phyloP scores from a whole-genome alignment of 2,888 invertebrate species.

The Agrochola litura region DNA sequence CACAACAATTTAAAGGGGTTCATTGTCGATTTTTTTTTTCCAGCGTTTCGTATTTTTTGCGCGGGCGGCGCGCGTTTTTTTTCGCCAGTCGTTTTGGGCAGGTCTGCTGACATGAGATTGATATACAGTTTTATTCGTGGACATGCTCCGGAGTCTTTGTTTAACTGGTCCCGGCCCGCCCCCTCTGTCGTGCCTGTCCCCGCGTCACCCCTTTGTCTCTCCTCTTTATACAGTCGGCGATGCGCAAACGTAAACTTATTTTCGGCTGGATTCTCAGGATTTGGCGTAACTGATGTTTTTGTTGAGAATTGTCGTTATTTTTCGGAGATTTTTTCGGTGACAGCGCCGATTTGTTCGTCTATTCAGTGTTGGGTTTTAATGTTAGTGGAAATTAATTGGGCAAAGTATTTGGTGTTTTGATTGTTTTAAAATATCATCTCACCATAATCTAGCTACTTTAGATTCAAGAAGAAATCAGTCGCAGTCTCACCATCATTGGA shows the following conservation, averaged over 20 bases:
- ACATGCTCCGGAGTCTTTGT: slow-evolving; percentile 89
- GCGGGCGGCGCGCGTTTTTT: slow-evolving; percentile 77
- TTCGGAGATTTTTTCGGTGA: slow-evolving; percentile 58
- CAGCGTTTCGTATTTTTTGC: slow-evolving; percentile 81
- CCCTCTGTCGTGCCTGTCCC: slow-evolving; percentile 69
- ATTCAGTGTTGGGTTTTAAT: slow-evolving; percentile 30
- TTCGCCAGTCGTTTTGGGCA: slow-evolving; percentile 87
- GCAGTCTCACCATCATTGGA: background rate
- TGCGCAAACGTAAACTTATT: slow-evolving; percentile 84
- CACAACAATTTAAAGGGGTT: slow-evolving; percentile 88
- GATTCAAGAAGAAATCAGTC: background rate
- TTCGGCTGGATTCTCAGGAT: slow-evolving; percentile 79
- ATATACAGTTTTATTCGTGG: slow-evolving; percentile 88
- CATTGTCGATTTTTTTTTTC: slow-evolving; percentile 87
- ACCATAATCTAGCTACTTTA: background rate
- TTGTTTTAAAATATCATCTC: background rate
- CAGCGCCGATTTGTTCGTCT: slow-evolving; percentile 48
- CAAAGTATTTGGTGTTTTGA: too few relatives aligned
- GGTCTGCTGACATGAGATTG: slow-evolving; percentile 89
- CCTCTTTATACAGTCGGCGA: slow-evolving; percentile 86
- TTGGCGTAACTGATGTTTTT: slow-evolving; percentile 74
- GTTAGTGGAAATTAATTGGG: too few relatives aligned
- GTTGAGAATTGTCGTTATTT: slow-evolving; percentile 71
- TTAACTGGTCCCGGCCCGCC: slow-evolving; percentile 83
- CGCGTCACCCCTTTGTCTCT: slow-evolving; percentile 83